phyloP scores from a whole-genome alignment of 2,113 vertebrate species.

The Engystomops pustulosus region DNA sequence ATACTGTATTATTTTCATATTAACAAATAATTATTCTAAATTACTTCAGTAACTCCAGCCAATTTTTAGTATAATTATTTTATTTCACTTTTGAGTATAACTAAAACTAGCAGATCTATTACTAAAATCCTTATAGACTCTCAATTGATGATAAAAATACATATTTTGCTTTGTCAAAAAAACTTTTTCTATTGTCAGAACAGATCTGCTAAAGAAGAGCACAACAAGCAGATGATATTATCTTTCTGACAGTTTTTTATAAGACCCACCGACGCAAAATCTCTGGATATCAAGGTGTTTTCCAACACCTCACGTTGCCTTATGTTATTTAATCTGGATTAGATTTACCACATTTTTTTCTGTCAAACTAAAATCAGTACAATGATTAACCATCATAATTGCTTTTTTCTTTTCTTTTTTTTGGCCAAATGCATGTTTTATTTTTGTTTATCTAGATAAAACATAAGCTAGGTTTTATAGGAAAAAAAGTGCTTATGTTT shows the following conservation, averaged over 20 bases:
- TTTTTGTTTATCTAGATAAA: slow-evolving; percentile 54
- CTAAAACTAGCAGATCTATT: too few relatives aligned
- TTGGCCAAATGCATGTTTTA: slow-evolving; percentile 34
- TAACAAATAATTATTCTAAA: too few relatives aligned
- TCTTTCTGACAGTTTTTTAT: background rate
- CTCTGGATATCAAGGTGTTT: slow-evolving; percentile 23
- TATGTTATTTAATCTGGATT: slow-evolving; percentile 24
- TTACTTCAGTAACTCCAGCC: too few relatives aligned
- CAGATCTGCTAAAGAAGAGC: background rate
- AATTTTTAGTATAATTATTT: too few relatives aligned
- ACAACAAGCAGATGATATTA: background rate
- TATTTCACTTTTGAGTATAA: too few relatives aligned
- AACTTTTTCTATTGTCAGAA: background rate
- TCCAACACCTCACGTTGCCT: slow-evolving; percentile 13
- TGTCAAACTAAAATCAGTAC: background rate
- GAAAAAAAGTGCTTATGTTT: slow-evolving; percentile 52
- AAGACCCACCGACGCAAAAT: slow-evolving; percentile 14
- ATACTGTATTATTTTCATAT: too few relatives aligned
- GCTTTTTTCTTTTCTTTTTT: background rate
- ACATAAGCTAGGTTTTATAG: slow-evolving; percentile 43
- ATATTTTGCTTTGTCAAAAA: too few relatives aligned
- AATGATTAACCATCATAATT: slow-evolving; percentile 40
- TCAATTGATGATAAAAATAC: too few relatives aligned
- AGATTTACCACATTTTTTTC: background rate
- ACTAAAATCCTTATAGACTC: too few relatives aligned